A percentile compares a stretch with the other conserved stretches of the same genome.
Conservation (phyloP, 2,888 invertebrate species). For the Ptycholaimellus sp. region DNA sequence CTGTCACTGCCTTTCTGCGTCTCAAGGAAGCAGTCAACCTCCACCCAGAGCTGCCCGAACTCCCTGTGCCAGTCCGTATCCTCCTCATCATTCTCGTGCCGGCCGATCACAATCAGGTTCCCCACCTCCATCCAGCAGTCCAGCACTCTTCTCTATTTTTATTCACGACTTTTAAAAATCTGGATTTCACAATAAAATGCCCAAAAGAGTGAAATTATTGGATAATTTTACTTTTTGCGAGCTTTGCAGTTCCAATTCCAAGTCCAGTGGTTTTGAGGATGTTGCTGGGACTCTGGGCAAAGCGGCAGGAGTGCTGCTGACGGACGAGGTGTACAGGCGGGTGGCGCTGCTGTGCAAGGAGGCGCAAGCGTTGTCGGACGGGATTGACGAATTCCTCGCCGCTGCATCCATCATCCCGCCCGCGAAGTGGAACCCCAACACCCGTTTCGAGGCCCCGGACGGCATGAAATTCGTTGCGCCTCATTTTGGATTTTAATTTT, state of each 20-base stretch:
- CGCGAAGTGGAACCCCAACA: constrained; percentile 15
- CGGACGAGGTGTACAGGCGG: constrained; percentile 13
- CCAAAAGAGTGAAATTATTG: no score
- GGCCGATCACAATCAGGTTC: constrained; percentile 15
- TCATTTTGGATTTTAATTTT: no score
- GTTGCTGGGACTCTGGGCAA: no score
- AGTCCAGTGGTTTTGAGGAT: no score
- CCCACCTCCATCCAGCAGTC: no score
- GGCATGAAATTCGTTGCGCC: no score
- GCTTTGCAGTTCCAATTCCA: no score
- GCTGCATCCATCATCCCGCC: constrained; percentile 15
- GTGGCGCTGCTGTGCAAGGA: constrained; percentile 11
- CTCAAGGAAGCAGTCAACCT: constrained; percentile 10
- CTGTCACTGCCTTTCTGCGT: constrained; percentile 11
- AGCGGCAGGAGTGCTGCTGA: no score
- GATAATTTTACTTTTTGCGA: no score
- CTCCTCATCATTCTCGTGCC: constrained; percentile 27
- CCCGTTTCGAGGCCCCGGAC: constrained; percentile 28
- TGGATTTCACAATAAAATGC: no score
- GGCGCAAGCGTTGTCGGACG: constrained; percentile 11
- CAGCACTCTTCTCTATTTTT: no score
- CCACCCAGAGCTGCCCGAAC: constrained; percentile 8
- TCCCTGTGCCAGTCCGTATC: constrained; percentile 27
- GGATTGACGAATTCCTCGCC: constrained; percentile 14
- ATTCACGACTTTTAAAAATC: no score